These are phyloP conservation scores for Zophobas morio DNA, from an alignment of 1,140 invertebrate species.

Conservation along the genomic window DNA sequence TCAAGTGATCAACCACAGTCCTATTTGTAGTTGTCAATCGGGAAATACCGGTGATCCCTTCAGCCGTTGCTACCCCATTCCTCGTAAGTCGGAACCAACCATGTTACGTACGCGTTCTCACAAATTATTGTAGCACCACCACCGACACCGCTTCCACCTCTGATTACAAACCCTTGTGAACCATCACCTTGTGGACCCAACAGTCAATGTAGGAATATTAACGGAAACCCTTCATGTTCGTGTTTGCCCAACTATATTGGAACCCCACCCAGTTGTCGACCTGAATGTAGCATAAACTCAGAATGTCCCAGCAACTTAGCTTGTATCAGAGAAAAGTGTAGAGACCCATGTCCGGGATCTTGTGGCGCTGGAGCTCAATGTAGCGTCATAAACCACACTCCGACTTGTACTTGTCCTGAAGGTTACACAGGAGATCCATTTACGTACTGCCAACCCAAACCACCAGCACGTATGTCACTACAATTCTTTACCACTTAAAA, in stretches of 20 bases:
- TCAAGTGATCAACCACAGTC: conserved; percentile 76
- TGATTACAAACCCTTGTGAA: conserved; percentile 72
- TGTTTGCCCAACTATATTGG: conserved; percentile 78
- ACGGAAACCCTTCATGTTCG: conserved; percentile 74
- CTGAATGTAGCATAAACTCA: conserved; percentile 78
- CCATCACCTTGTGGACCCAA: conserved; percentile 81
- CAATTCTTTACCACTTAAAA: not conserved
- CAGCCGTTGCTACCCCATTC: conserved; percentile 59
- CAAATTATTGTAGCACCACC: conserved; percentile 47
- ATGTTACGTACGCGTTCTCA: not conserved
- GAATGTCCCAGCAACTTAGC: conserved; percentile 75
- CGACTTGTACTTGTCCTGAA: conserved; percentile 76
- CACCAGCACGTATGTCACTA: conserved; percentile 65
- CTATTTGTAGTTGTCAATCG: conserved; percentile 79
- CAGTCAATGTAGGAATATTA: conserved; percentile 76
- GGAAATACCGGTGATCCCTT: conserved; percentile 83
- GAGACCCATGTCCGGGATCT: conserved; percentile 78
- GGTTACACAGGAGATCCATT: conserved; percentile 82
- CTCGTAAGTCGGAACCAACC: conserved; percentile 55
- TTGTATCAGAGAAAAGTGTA: conserved; percentile 77
- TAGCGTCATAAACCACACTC: conserved; percentile 75
- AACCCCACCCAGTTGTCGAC: conserved; percentile 79
- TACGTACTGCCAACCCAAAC: conserved; percentile 71
- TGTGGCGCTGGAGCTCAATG: conserved; percentile 77
- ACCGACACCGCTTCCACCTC: conserved; percentile 52